A percentile compares a stretch with the other conserved stretches of the same genome.
These are phyloP conservation scores for Lucinisca nassula DNA, from an alignment of 2,888 invertebrate species.

Conservation along the genomic window DNA sequence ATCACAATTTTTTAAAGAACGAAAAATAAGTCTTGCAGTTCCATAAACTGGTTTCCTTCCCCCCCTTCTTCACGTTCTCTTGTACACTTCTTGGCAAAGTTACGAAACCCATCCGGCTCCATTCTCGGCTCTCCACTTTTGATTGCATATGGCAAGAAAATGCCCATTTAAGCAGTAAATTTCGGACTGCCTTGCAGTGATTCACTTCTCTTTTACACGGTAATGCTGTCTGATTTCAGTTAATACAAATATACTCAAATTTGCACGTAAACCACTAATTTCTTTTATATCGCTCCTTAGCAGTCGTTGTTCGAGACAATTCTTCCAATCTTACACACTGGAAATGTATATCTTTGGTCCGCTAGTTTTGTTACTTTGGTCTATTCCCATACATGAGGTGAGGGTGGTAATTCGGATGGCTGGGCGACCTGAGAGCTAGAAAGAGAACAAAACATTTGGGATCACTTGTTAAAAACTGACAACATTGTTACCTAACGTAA, in stretches of 20 bases:
- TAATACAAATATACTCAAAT: too few species aligned
- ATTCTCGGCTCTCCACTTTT: not conserved
- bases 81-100: not conserved
- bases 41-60: not conserved
- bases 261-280: not conserved
- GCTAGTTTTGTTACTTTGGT: not conserved
- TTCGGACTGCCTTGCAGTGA: too few species aligned
- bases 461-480: not conserved
- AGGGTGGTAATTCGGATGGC: conserved; percentile 98
- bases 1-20: not conserved
- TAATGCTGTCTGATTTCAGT: too few species aligned
- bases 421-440: conserved; percentile 92
- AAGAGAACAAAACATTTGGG: conserved; percentile 37
- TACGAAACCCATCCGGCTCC: not conserved
- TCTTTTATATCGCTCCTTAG: not conserved
- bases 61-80: not conserved
- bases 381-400: conserved; percentile 96
- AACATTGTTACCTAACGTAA: too few species aligned
- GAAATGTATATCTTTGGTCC: conserved; percentile 28
- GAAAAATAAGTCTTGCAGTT: not conserved
- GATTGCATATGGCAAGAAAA: conserved; percentile 1
- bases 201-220: too few species aligned
- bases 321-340: not conserved
- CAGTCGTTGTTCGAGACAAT: too few species aligned
- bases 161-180: too few species aligned